Percentiles rank a stretch among this genome's conserved stretches.
phyloP scores from a whole-genome alignment of 92 coral and sea anemone genomes.

The Heliopora coerulea region DNA sequence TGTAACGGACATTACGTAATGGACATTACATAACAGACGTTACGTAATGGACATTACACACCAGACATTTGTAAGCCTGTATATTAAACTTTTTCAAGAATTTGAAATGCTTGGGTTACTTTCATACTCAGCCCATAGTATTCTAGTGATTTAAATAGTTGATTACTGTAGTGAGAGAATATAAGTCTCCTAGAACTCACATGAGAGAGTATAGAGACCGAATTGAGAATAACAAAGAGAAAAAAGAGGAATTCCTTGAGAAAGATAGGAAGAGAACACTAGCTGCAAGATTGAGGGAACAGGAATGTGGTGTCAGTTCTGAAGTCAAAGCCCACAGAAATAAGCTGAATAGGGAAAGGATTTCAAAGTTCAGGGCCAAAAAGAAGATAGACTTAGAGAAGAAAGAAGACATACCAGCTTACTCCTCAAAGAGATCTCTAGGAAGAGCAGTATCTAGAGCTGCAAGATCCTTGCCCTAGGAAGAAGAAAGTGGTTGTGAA shows the following conservation, averaged over 20 bases:
- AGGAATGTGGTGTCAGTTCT: slow-evolving; percentile 44
- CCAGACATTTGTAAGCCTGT: no score
- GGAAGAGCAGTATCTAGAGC: slow-evolving; percentile 54
- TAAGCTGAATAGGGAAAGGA: slow-evolving; percentile 54
- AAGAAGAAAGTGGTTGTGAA: slow-evolving; percentile 51
- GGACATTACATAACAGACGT: no score
- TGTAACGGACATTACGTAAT: no score
- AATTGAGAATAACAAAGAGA: slow-evolving; percentile 24
- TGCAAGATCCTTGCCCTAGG: slow-evolving; percentile 46
- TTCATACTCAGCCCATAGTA: no score
- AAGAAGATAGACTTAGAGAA: slow-evolving; percentile 41
- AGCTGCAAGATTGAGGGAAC: slow-evolving; percentile 46
- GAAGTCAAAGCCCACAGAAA: slow-evolving; percentile 49
- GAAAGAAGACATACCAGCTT: slow-evolving; percentile 36
- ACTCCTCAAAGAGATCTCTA: slow-evolving; percentile 45
- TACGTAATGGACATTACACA: no score
- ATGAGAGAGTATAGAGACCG: slow-evolving; percentile 52
- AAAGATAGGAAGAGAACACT: slow-evolving; percentile 46
- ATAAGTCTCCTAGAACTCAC: slow-evolving; percentile 43
- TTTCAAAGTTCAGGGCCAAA: slow-evolving; percentile 41
- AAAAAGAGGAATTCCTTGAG: slow-evolving; percentile 37
- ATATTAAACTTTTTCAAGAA: no score
- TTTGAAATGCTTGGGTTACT: no score
- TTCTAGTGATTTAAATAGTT: no score
- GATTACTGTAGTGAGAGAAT: no score